Conservation (phyloP, 1,140 invertebrate species). For the Brachionus calyciflorus region DNA sequence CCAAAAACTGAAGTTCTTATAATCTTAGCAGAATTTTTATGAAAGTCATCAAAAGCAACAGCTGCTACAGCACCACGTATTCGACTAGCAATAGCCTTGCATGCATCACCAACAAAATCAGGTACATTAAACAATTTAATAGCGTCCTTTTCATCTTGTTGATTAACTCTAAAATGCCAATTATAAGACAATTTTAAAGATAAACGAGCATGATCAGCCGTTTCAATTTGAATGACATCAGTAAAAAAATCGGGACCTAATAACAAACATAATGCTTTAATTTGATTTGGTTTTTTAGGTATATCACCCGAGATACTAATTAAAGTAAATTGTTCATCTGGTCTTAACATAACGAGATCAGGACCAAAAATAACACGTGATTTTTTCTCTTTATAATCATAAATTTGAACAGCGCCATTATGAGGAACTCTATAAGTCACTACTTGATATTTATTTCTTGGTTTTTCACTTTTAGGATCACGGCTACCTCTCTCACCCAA, state of each 20-base stretch:
- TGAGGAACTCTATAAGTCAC: slow-evolving; percentile 64
- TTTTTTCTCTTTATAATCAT: slow-evolving; percentile 64
- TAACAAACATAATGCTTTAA: slow-evolving; percentile 62
- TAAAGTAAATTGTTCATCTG: slow-evolving; percentile 65
- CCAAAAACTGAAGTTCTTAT: slow-evolving; percentile 64
- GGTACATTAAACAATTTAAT: slow-evolving; percentile 64
- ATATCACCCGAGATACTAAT: slow-evolving; percentile 63
- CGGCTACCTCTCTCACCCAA: slow-evolving; percentile 29
- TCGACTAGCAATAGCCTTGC: slow-evolving; percentile 64
- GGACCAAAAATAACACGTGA: slow-evolving; percentile 63
- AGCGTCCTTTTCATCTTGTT: slow-evolving; percentile 50
- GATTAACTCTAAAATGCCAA: slow-evolving; percentile 54
- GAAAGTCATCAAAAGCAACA: slow-evolving; percentile 62
- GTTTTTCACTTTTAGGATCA: slow-evolving; percentile 55
- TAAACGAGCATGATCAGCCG: slow-evolving; percentile 64
- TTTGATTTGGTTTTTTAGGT: slow-evolving; percentile 63
- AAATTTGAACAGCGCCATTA: slow-evolving; percentile 65
- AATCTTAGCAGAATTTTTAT: slow-evolving; percentile 62
- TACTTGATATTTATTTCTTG: slow-evolving; percentile 50
- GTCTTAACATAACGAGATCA: slow-evolving; percentile 65
- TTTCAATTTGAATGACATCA: slow-evolving; percentile 63
- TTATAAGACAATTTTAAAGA: slow-evolving; percentile 64
- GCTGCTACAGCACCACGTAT: slow-evolving; percentile 63
- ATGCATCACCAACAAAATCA: slow-evolving; percentile 64
- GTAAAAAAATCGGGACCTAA: slow-evolving; percentile 65